phyloP scores from a whole-genome alignment of 2,113 vertebrate species.

The Sinosuthora webbiana region DNA sequence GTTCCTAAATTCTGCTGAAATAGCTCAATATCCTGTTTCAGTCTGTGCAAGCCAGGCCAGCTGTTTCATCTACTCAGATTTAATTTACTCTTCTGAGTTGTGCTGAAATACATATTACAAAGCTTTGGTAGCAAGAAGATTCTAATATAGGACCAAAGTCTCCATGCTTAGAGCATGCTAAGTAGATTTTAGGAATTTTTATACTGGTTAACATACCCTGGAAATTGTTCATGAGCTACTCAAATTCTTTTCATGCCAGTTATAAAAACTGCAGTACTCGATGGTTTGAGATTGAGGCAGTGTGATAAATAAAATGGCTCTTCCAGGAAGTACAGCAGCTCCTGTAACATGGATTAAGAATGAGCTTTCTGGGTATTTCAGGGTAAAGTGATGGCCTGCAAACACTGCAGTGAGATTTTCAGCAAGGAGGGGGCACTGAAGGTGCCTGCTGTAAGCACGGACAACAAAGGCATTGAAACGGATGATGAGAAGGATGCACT shows the following conservation, averaged over 20 bases:
- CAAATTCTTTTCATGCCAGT: neutral
- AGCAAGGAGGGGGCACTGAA: slow-evolving; percentile 86
- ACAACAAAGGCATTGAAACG: slow-evolving; percentile 72
- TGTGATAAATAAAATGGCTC: neutral
- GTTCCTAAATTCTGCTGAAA: neutral
- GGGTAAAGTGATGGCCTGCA: slow-evolving; percentile 93
- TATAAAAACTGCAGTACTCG: neutral
- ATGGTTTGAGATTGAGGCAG: neutral
- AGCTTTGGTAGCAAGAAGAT: neutral
- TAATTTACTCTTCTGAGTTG: neutral
- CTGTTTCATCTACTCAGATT: neutral
- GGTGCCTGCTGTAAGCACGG: slow-evolving; percentile 64
- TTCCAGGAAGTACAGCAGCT: neutral
- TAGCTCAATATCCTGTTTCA: neutral
- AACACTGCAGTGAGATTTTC: slow-evolving; percentile 92
- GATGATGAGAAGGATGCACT: slow-evolving; percentile 95
- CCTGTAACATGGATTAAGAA: neutral
- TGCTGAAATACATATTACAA: neutral
- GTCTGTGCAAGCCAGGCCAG: neutral
- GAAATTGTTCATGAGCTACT: neutral
- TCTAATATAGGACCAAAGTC: neutral
- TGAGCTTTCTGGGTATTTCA: slow-evolving; percentile 64
- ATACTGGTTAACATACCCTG: neutral
- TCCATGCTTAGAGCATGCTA: neutral
- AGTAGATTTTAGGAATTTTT: neutral